Evolutionary conservation across 1,140 invertebrate species (phyloP), one percentile per base, ranked within the genome.

Genomic region (Laupala kohalensis): DNA sequence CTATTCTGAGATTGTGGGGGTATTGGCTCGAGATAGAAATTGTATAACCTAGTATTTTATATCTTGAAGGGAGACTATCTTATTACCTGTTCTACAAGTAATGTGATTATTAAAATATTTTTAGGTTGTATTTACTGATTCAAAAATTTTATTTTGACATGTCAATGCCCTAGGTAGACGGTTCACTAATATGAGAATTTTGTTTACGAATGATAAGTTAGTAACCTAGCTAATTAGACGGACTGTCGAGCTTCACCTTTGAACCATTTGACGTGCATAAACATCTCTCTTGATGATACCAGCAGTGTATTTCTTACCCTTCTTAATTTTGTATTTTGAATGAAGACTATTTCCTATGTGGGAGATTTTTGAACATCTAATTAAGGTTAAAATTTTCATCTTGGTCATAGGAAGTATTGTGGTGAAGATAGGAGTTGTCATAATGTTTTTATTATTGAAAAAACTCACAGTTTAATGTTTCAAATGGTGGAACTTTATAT

Each of bases 241-340:
- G 70, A 63, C 70, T 71, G 70, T 71, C 65, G 70, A 62, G 23
- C 65, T 64, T 66, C 67, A 53, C 67, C 27, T 26, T n/a, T 9
- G 24, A 29, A 19, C 19, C 27, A 29, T 19, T n/a, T n/a, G 25
- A 26, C 25, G 13, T 28, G 25, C 67, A n/a, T n/a, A 28, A 64
- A 24, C 27, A 63, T 29, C 63, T 63, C 27, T 71, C 64, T 64
- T 28, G 13, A 26, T 23, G 27, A 63, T 62, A 26, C 26, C 6
- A 26, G 30, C 27, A 65, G 26, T 64, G 2, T 25, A 28, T 28
- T n/a, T 64, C 28, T 53, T 62, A 19, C n/a, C 12, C 12, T 62
- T 23, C 37, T 70, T 66, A n/a, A n/a, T 66, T 27, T 25, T 65
- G 25, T 64, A 65, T 64, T 23, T 65, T 64, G 23, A 30, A 23